These are phyloP conservation scores for Aurelia sp. DNA, from an alignment of 30 jellyfish, hydroid and myxozoan genomes.

Conservation along the genomic window DNA sequence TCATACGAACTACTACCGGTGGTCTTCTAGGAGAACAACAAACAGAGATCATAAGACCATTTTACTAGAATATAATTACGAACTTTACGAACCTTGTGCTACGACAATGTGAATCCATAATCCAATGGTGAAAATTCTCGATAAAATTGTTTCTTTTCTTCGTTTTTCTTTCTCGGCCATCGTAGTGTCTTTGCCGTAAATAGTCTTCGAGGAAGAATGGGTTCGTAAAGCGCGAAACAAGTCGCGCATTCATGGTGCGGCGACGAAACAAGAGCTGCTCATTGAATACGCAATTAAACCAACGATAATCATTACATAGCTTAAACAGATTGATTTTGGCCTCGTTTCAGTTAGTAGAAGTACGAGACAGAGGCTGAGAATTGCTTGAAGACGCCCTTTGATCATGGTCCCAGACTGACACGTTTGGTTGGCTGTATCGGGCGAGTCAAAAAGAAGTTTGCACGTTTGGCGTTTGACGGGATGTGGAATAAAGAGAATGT, in stretches of 20 bases:
- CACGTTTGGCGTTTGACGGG: too few species aligned
- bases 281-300: constrained; percentile 52
- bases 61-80: neutral
- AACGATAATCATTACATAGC: constrained; percentile 16
- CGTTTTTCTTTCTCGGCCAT: constrained; percentile 18
- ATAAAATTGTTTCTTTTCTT: neutral
- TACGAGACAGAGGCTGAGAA: too few species aligned
- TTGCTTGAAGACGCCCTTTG: too few species aligned
- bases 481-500: too few species aligned
- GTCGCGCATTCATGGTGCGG: constrained; percentile 81
- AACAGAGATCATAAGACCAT: constrained; percentile 23
- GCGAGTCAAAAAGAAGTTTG: too few species aligned
- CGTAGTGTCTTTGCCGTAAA: neutral
- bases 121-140: constrained; percentile 5
- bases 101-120: neutral
- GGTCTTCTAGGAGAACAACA: constrained; percentile 9
- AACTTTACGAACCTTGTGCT: constrained; percentile 9
- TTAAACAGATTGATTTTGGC: too few species aligned
- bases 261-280: constrained; percentile 51
- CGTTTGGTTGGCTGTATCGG: too few species aligned
- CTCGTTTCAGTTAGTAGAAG: too few species aligned
- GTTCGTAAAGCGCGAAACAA: constrained; percentile 29
- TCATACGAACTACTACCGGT: constrained; percentile 25
- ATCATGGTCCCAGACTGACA: too few species aligned
- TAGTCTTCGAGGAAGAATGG: constrained; percentile 28